These are phyloP conservation scores for Unio pictorum DNA, from an alignment of 2,888 invertebrate genomes.

Conservation along the genomic window DNA sequence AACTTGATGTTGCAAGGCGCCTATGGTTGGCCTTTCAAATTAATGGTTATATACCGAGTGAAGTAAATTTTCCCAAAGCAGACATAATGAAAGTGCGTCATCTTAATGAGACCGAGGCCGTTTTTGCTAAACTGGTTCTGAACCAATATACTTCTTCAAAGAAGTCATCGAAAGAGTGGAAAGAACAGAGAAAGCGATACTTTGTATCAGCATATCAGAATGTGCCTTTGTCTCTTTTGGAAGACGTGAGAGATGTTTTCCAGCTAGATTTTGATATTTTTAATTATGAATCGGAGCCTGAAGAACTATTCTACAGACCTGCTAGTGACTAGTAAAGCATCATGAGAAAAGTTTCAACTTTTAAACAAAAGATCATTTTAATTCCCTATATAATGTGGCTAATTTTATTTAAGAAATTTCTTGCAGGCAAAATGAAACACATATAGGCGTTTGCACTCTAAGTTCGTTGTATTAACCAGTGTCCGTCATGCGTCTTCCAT, in stretches of 20 bases:
- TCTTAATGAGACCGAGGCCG: constrained; percentile 8
- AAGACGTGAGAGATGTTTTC: constrained; percentile 12
- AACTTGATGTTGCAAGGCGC: constrained; percentile 12
- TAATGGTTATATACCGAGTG: constrained; percentile 41
- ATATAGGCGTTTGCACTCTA: too few species aligned
- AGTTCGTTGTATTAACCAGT: too few species aligned
- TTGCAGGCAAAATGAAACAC: too few species aligned
- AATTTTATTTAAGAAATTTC: too few species aligned
- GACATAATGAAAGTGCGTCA: constrained; percentile 7
- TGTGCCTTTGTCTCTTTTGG: constrained; percentile 12
- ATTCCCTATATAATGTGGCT: too few species aligned
- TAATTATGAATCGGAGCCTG: constrained; percentile 14
- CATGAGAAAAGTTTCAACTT: too few species aligned
- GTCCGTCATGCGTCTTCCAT: too few species aligned
- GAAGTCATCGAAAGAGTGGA: constrained; percentile 12
- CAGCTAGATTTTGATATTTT: constrained; percentile 27
- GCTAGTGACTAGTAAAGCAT: too few species aligned
- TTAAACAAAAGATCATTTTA: too few species aligned
- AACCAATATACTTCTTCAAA: constrained; percentile 2
- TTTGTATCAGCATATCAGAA: constrained; percentile 19
- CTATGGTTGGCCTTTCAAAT: constrained; percentile 40
- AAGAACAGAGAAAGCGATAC: constrained; percentile 14
- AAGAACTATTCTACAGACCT: too few species aligned
- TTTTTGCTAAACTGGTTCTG: constrained; percentile 11
- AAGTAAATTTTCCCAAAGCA: constrained; percentile 11